These are phyloP conservation scores for Schizotus pectinicornis DNA, from an alignment of 2,888 invertebrate species.

Conservation along the genomic window DNA sequence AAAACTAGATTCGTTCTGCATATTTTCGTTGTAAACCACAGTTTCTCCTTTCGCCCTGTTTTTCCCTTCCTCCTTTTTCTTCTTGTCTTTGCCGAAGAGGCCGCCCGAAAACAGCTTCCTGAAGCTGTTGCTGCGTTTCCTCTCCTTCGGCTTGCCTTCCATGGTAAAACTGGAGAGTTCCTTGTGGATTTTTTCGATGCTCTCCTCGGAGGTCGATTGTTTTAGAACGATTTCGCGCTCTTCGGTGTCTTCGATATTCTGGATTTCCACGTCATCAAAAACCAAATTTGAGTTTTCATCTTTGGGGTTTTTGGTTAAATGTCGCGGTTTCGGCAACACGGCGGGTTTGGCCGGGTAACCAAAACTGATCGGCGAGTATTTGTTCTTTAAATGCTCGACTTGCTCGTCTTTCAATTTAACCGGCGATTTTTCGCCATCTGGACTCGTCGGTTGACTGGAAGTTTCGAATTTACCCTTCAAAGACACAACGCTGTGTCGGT, in stretches of 20 bases:
- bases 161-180: slow-evolving; percentile 50
- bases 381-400: not conserved
- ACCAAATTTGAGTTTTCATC: slow-evolving; percentile 44
- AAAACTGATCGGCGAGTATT: not conserved
- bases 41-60: slow-evolving; percentile 43
- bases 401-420: slow-evolving; percentile 4
- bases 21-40: slow-evolving; percentile 46
- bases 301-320: slow-evolving; percentile 20
- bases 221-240: slow-evolving; percentile 9
- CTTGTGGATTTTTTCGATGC: slow-evolving; percentile 48
- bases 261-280: not conserved
- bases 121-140: slow-evolving; percentile 54
- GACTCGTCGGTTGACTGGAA: slow-evolving; percentile 11
- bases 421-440: not conserved
- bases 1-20: slow-evolving; percentile 53
- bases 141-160: slow-evolving; percentile 50
- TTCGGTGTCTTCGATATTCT: slow-evolving; percentile 5
- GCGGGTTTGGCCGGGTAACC: not conserved
- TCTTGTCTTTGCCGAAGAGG: slow-evolving; percentile 55
- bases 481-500: slow-evolving; percentile 34
- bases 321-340: slow-evolving; percentile 13
- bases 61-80: slow-evolving; percentile 53
- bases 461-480: slow-evolving; percentile 42
- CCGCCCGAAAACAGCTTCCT: slow-evolving; percentile 48
- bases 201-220: slow-evolving; percentile 50